Evolutionary conservation across 2,113 vertebrate species (phyloP).

Genomic region (Lophochroa leadbeateri): DNA sequence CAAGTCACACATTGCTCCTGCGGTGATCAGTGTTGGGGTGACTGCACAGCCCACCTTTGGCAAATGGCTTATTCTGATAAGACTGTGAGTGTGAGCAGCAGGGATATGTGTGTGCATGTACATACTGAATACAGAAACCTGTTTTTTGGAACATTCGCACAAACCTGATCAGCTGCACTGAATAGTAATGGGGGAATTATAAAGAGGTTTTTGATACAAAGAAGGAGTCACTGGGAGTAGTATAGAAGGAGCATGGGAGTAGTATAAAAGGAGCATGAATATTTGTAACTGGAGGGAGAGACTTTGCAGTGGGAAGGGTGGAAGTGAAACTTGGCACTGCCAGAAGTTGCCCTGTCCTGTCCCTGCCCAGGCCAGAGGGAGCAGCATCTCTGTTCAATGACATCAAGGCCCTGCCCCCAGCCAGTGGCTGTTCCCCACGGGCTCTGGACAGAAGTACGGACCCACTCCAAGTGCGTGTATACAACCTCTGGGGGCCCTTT

Average conservation of each 20-base stretch:
- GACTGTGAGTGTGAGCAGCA: accelerated
- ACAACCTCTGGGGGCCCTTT: accelerated
- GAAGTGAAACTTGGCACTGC: not conserved
- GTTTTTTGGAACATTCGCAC: not conserved
- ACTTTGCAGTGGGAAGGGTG: not conserved
- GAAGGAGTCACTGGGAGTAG: not conserved
- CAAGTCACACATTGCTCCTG: accelerated
- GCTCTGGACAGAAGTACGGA: accelerated
- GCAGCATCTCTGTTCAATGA: accelerated
- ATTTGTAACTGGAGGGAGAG: not conserved
- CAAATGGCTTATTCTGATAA: not conserved
- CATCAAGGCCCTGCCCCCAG: accelerated
- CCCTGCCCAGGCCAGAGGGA: not conserved
- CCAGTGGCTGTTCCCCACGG: accelerated
- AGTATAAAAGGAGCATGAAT: not conserved
- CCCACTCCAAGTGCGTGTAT: accelerated
- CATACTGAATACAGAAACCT: not conserved
- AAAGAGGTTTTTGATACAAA: not conserved
- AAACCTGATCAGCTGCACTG: not conserved
- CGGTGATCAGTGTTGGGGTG: accelerated
- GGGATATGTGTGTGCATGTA: too few relatives aligned
- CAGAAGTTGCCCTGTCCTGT: not conserved
- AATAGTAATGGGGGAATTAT: not conserved
- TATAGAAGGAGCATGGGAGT: not conserved
- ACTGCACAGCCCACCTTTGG: not conserved